These are phyloP conservation scores for Orcinus orca DNA, from an alignment of 2,113 vertebrate genomes.

Conservation along the genomic window DNA sequence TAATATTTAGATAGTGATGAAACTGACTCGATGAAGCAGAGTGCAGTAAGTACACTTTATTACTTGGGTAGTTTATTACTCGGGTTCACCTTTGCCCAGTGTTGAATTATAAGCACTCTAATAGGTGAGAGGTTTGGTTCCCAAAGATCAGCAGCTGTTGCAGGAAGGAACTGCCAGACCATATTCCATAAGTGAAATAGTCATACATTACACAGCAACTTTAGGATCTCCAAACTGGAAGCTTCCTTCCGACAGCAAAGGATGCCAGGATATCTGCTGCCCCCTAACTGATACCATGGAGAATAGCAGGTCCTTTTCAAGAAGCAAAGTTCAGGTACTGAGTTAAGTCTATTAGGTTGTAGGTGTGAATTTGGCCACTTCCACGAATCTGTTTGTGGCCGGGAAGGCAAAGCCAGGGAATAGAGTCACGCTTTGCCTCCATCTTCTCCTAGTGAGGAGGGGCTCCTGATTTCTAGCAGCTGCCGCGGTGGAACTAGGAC, in stretches of 20 bases:
- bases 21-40: neutral
- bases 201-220: neutral
- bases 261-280: conserved; percentile 46
- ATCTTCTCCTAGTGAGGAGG: neutral
- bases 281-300: conserved; percentile 20
- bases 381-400: neutral
- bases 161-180: neutral
- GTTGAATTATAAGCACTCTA: conserved; percentile 6
- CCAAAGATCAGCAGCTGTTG: neutral
- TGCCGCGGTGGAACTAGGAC: neutral
- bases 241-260: neutral
- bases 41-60: neutral
- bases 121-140: neutral
- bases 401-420: neutral
- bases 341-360: too few relatives aligned
- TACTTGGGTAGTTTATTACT: neutral
- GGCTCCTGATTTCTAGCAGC: neutral
- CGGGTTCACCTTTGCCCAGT: neutral
- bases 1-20: conserved; percentile 42
- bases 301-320: neutral
- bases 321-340: neutral
- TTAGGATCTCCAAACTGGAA: neutral
- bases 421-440: neutral
- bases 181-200: neutral
- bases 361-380: neutral